Evolutionary conservation across 2,888 invertebrate genomes (phyloP).

Genomic region (Bimastos eiseni): DNA sequence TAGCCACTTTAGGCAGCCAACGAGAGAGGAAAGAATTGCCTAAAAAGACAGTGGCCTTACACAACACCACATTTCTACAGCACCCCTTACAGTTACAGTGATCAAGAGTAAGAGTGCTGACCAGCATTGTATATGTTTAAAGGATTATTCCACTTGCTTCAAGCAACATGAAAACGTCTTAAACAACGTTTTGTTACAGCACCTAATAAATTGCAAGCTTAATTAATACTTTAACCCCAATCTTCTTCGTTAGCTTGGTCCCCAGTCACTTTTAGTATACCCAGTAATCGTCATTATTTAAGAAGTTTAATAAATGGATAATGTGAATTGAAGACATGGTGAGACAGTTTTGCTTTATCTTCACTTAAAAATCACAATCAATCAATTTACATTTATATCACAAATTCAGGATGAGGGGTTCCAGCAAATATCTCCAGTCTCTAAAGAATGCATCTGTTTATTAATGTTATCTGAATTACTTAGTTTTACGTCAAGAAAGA

Average conservation of each 20-base stretch:
- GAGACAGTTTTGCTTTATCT: not conserved
- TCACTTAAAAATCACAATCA: too few species aligned
- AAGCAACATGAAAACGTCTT: not conserved
- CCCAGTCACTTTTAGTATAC: too few species aligned
- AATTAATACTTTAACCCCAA: not conserved
- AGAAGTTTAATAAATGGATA: not conserved
- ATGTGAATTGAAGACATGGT: not conserved
- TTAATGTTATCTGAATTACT: too few species aligned
- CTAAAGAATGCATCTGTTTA: too few species aligned
- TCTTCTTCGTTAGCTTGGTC: too few species aligned
- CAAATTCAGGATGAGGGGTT: not conserved
- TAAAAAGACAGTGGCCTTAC: not conserved
- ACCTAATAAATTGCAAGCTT: not conserved
- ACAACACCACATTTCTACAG: not conserved
- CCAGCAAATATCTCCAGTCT: not conserved
- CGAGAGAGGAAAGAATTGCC: not conserved
- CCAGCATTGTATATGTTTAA: not conserved
- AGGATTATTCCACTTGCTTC: not conserved
- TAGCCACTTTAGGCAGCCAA: not conserved
- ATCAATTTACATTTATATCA: too few species aligned
- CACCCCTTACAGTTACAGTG: not conserved
- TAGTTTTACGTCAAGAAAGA: too few species aligned
- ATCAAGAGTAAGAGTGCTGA: not conserved
- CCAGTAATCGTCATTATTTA: too few species aligned
- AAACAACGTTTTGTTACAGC: not conserved